Evolutionary conservation across 2,113 vertebrate genomes (phyloP).

Genomic region (Lophius piscatorius): DNA sequence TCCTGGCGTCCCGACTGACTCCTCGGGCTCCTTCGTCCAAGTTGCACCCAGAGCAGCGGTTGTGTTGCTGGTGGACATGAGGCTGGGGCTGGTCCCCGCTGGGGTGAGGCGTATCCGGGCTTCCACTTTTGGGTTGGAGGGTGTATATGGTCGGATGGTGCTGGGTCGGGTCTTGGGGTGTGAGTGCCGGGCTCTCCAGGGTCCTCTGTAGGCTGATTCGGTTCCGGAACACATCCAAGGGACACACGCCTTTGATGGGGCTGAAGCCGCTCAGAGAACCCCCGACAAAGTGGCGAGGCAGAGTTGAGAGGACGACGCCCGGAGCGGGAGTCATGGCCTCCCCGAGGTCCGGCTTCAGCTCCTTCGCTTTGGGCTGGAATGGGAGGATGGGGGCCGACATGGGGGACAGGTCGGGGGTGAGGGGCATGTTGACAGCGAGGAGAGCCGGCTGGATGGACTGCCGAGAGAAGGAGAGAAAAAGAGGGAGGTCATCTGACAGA

Average conservation of each 20-base stretch:
- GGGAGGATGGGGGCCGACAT: constrained; percentile 58
- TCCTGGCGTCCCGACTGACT: constrained; percentile 37
- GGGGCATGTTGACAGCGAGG: constrained; percentile 58
- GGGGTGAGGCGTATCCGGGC: constrained; percentile 40
- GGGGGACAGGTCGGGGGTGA: constrained; percentile 71
- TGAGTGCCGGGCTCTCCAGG: constrained; percentile 45
- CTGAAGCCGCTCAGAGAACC: constrained; percentile 72
- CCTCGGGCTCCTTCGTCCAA: constrained; percentile 42
- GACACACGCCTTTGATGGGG: constrained; percentile 79
- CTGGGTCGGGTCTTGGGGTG: constrained; percentile 57
- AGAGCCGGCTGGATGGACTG: constrained; percentile 52
- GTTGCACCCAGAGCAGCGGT: constrained; percentile 51
- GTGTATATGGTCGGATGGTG: constrained; percentile 48
- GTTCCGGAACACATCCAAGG: constrained; percentile 76
- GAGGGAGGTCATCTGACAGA: background rate
- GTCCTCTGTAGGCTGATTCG: constrained; percentile 67
- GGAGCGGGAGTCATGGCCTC: constrained; percentile 30
- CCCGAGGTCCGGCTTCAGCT: constrained; percentile 43
- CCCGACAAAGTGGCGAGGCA: constrained; percentile 68
- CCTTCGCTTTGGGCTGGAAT: constrained; percentile 58
- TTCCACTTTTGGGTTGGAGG: constrained; percentile 62
- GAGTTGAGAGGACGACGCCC: constrained; percentile 46
- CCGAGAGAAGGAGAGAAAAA: background rate
- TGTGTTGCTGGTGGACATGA: constrained; percentile 39
- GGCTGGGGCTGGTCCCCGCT: constrained; percentile 36